phyloP scores from a whole-genome alignment of 2,113 vertebrate species.

The Cryptomyrus ogoouensis region DNA sequence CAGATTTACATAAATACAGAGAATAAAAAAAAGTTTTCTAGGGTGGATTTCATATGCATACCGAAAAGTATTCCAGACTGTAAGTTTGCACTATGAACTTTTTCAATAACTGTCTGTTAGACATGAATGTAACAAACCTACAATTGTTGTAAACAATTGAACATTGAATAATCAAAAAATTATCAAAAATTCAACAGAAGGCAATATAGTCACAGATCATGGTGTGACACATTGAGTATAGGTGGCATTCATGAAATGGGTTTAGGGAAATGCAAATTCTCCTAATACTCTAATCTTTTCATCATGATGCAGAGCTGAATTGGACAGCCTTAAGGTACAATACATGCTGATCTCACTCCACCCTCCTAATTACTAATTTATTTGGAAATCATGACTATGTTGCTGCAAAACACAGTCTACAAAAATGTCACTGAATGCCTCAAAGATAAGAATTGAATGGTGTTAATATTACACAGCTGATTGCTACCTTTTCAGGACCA shows the following conservation, averaged over 20 bases:
- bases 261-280: background rate
- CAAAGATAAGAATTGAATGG: background rate
- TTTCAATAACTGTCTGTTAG: background rate
- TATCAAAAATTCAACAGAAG: background rate
- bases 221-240: background rate
- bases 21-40: background rate
- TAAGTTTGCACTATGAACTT: slow-evolving; percentile 1
- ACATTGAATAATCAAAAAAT: background rate
- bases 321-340: slow-evolving; percentile 4
- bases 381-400: background rate
- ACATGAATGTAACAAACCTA: background rate
- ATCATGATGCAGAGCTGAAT: background rate
- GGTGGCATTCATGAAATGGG: background rate
- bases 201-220: background rate
- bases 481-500: background rate
- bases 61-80: background rate
- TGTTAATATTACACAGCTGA: background rate
- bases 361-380: slow-evolving; percentile 1
- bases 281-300: background rate
- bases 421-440: background rate
- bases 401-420: slow-evolving; percentile 9
- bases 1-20: background rate
- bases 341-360: background rate
- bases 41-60: background rate
- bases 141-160: background rate